Evolutionary conservation across 2,113 vertebrate genomes (phyloP), one percentile per base, ranked within the genome.

Genomic region (Cettia cetti): DNA sequence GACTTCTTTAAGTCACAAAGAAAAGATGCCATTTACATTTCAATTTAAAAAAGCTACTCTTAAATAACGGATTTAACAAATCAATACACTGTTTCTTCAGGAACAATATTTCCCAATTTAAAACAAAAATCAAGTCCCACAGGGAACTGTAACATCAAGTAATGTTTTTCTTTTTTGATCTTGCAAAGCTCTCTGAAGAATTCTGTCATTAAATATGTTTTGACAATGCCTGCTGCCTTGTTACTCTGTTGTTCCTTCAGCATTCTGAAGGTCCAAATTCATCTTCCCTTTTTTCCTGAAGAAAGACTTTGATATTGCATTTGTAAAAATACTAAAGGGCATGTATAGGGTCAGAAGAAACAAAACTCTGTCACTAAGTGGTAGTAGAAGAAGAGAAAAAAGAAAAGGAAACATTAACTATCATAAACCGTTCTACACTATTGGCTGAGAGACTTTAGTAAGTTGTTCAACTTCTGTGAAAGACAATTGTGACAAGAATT

Each of bases 101-200:
- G 39, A 96, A 56, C 50, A 82, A 6, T 78, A 54, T 77, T 93
- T 90, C 23, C 50, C 64, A 44, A 79, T 93, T 86, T 85, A 84
- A 96, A 91, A 83, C 24, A 70, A 90, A 95, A 93, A 57, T 66
- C 40, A 84, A 82, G 47, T 94, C 53, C 74, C 69, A 82, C 19
- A 47, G 42, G n/a, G 50, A 77, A 72, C 35, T 57, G 47, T 57
- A 91, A 82, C 80, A 86, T 89, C 74, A 94, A 93, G 60, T 60
- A 63, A 42, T 59, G 82, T 68, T 47, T 85, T 75, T 56, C 26
- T 77, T 69, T 50, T 93, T 93, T 82, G 23, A 87, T 97, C 82
- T 83, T 27, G 21, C 24, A 84, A 86, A 57, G 54, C 8, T 39
- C 74, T 84, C 86, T 87, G 61, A 94, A 93, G 76, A 92, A 50